Base-by-base conservation (phyloP, 2,113 vertebrate species). In the Apus apus region DNA sequence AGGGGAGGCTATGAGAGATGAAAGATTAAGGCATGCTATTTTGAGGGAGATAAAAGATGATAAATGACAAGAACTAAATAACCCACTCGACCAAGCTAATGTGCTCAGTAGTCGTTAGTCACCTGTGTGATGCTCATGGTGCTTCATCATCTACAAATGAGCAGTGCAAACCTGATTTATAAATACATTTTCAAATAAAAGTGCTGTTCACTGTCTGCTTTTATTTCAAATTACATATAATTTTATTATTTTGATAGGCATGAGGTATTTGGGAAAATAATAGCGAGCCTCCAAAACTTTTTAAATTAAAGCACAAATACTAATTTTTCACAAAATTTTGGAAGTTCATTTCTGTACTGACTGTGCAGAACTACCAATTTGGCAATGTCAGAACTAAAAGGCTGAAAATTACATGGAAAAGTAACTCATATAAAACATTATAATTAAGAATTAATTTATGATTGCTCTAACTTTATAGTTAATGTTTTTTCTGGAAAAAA, bases 21-120 rank as follows among this genome's bases (percentile, higher is more conserved):
- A 54, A 81, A 94, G 73, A 89, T 85, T 23, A 91, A 94, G 84
- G 82, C 64, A 54, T 70, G 38, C 43, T 85, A n/a, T 78, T 87
- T 93, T 67, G 56, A 77, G 50, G 53, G 56, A 85, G 67, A 74
- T 51, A 65, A 94, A 94, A 67, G 56, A 71, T 85, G 51, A 87
- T 46, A 36, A 61, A 83, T 94, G 66, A 51, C n/a, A 86, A 77
- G 60, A 84, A 43, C 51, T 77, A 79, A 94, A 62, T 78, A 92
- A 93, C 43, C 61, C 32, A 17, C 36, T 79, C 1, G 17, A 57
- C 84, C 87, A 82, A 85, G 36, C n/a, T 85, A 34, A 85, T 87
- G 29, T 79, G 50, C 40, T 91, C 66, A 26, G 66, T 76, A 65
- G 62, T 86, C 64, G 80, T 83, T 70, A 70, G 64, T 93, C 64